Evolutionary conservation across 2,888 invertebrate species (phyloP).

Genomic region (Lissonota sp.): DNA sequence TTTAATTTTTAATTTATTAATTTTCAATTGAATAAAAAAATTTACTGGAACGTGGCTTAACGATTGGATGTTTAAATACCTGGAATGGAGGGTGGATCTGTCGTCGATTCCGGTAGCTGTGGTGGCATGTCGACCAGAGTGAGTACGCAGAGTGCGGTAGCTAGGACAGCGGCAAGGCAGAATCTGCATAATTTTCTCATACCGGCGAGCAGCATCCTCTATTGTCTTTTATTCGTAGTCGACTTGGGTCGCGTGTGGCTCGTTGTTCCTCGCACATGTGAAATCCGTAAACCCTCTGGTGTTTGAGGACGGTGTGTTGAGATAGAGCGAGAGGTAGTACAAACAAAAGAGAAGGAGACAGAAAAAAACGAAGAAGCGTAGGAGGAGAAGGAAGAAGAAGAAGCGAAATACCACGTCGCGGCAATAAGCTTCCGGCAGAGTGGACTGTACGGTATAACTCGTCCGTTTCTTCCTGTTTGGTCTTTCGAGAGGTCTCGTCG

Average conservation of each 20-base stretch:
- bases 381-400: not conserved
- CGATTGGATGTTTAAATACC: constrained; percentile 69
- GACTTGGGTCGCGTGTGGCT: constrained; percentile 45
- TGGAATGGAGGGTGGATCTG: constrained; percentile 78
- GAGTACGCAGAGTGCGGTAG: constrained; percentile 80
- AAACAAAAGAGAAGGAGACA: not conserved
- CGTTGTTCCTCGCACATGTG: constrained; percentile 59
- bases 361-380: constrained; percentile 11
- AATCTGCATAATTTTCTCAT: constrained; percentile 80
- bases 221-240: constrained; percentile 68
- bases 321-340: not conserved
- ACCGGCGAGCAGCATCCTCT: constrained; percentile 74
- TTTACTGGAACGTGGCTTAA: too few relatives aligned
- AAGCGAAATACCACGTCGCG: constrained; percentile 18
- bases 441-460: constrained; percentile 24
- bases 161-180: constrained; percentile 78
- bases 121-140: constrained; percentile 80
- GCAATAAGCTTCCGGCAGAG: constrained; percentile 44
- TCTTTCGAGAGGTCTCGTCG: constrained; percentile 1
- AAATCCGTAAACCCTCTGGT: constrained; percentile 41
- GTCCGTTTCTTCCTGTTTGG: constrained; percentile 25
- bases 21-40: too few relatives aligned
- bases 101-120: constrained; percentile 79
- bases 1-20: too few relatives aligned
- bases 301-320: constrained; percentile 3